Percentiles rank a stretch among this genome's conserved stretches.
phyloP scores from a whole-genome alignment of 2,888 invertebrate species.

The Tryphoninae sp. region DNA sequence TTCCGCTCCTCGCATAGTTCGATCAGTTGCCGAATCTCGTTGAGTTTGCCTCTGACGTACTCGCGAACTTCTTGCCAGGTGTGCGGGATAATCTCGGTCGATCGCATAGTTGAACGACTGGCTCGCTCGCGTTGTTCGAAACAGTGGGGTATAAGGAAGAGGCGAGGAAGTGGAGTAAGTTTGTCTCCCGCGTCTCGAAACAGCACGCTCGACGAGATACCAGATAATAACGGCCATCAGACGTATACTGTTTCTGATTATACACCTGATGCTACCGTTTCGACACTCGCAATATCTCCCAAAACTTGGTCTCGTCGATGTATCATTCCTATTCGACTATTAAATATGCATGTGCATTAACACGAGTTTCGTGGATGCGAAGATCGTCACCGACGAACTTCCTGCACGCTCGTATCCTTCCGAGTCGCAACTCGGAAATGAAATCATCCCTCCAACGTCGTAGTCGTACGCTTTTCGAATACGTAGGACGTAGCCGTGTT shows the following conservation, averaged over 20 bases:
- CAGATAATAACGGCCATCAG: conserved; percentile 32
- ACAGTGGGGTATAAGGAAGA: neutral
- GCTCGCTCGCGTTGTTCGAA: neutral
- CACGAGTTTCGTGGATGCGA: conserved; percentile 17
- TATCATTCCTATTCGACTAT: conserved; percentile 24
- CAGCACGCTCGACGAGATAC: conserved; percentile 13
- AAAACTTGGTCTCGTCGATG: conserved; percentile 48
- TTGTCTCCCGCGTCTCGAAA: conserved; percentile 6
- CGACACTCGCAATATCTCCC: conserved; percentile 41
- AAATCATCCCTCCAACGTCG: neutral
- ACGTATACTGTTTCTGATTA: conserved; percentile 20
- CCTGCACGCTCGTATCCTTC: conserved; percentile 10
- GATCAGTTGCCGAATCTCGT: neutral
- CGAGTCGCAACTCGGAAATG: conserved; percentile 17
- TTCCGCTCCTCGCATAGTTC: too few relatives aligned
- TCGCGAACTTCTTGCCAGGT: neutral
- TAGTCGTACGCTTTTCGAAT: neutral
- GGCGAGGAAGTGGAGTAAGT: neutral
- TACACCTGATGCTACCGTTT: conserved; percentile 22
- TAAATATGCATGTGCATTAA: neutral
- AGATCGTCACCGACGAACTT: conserved; percentile 30
- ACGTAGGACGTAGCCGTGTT: neutral
- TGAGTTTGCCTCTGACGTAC: neutral
- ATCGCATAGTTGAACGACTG: conserved; percentile 21
- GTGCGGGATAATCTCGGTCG: conserved; percentile 27